phyloP scores from a whole-genome alignment of 2,888 invertebrate genomes.

The Temnothorax unifasciatus region DNA sequence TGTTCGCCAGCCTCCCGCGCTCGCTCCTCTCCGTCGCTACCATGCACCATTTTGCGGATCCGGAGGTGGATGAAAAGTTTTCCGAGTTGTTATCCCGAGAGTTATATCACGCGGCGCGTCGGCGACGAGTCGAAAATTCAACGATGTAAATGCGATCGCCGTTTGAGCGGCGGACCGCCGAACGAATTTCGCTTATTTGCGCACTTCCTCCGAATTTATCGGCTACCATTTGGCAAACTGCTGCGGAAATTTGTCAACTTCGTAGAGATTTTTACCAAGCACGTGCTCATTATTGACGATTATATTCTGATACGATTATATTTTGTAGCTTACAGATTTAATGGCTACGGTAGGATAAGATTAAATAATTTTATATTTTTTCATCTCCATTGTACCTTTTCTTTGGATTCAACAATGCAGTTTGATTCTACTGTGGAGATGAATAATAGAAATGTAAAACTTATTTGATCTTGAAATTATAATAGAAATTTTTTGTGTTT shows the following conservation, averaged over 20 bases:
- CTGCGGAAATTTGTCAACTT: neutral
- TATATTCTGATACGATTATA: neutral
- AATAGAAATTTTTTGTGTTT: neutral
- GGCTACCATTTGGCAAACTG: constrained; percentile 23
- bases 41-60: constrained; percentile 59
- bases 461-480: neutral
- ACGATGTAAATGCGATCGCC: constrained; percentile 45
- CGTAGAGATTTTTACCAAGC: constrained; percentile 11
- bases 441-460: neutral
- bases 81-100: constrained; percentile 69
- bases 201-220: constrained; percentile 38
- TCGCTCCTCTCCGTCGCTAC: constrained; percentile 61
- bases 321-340: neutral
- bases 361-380: constrained; percentile 10
- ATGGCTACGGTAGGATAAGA: neutral
- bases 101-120: constrained; percentile 45
- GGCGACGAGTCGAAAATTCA: constrained; percentile 63
- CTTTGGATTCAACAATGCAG: neutral
- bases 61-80: constrained; percentile 69
- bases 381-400: neutral
- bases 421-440: neutral
- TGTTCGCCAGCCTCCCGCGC: constrained; percentile 1
- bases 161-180: constrained; percentile 4
- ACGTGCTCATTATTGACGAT: neutral
- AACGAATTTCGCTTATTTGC: constrained; percentile 42